Conservation (phyloP, 1,140 invertebrate genomes). For the Drosophila hydei region DNA sequence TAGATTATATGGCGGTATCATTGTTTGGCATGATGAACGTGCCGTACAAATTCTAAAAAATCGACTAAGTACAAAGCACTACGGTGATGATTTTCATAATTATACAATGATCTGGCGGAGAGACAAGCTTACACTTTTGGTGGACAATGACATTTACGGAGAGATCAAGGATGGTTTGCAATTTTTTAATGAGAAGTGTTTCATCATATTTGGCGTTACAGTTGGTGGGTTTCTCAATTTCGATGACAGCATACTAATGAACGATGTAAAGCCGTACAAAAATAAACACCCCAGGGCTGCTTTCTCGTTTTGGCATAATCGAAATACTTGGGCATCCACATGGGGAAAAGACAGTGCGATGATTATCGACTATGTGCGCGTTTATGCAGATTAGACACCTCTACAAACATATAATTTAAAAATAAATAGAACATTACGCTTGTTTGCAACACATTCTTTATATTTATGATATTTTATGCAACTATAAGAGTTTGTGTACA, state of each 20-base stretch:
- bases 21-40: constrained; percentile 52
- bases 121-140: constrained; percentile 84
- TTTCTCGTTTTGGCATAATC: constrained; percentile 62
- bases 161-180: constrained; percentile 57
- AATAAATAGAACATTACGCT: background rate
- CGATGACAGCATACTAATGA: constrained; percentile 51
- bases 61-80: constrained; percentile 46
- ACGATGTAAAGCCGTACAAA: constrained; percentile 66
- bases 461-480: too few species aligned
- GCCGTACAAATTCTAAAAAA: constrained; percentile 45
- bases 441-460: too few species aligned
- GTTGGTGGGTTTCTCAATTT: constrained; percentile 74
- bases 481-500: too few species aligned
- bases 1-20: constrained; percentile 59
- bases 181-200: constrained; percentile 65
- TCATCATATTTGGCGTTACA: constrained; percentile 72
- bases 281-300: constrained; percentile 64
- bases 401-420: too few species aligned
- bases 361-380: constrained; percentile 61
- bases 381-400: constrained; percentile 51
- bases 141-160: constrained; percentile 85
- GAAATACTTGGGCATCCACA: constrained; percentile 48
- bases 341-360: constrained; percentile 62
- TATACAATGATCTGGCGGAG: constrained; percentile 88
- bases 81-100: constrained; percentile 87